A percentile compares a stretch with the other conserved stretches of the same genome.
These are phyloP conservation scores for Hylaeus volcanicus DNA, from an alignment of 1,140 invertebrate genomes.

Conservation along the genomic window DNA sequence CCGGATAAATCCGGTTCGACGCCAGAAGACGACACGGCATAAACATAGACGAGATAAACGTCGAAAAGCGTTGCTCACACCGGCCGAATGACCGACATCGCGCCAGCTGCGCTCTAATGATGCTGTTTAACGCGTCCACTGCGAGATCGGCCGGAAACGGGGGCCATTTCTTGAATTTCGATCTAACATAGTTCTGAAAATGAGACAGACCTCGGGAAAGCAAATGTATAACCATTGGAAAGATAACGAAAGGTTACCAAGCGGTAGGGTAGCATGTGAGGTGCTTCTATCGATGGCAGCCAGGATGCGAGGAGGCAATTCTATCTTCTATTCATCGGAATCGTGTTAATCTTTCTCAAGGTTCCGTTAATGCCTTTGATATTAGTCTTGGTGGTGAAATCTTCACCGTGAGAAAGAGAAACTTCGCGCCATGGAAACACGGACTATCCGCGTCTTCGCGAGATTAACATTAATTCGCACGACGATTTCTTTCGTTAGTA, in stretches of 20 bases:
- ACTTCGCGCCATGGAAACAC: neutral
- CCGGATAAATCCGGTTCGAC: constrained; percentile 73
- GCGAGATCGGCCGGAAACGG: too few relatives aligned
- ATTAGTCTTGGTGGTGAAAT: constrained; percentile 13
- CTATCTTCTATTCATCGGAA: too few relatives aligned
- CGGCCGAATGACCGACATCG: constrained; percentile 25
- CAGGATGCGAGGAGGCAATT: too few relatives aligned
- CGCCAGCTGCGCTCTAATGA: neutral
- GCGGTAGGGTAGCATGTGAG: too few relatives aligned
- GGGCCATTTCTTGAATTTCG: too few relatives aligned
- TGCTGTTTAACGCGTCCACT: too few relatives aligned
- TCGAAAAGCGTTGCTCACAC: constrained; percentile 47
- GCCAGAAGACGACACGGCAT: constrained; percentile 60
- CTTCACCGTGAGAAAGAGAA: constrained; percentile 21
- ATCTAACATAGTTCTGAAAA: too few relatives aligned
- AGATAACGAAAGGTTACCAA: too few relatives aligned
- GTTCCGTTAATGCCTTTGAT: neutral
- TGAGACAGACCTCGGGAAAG: too few relatives aligned
- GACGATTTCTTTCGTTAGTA: constrained; percentile 8
- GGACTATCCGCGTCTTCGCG: neutral
- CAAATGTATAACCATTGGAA: too few relatives aligned
- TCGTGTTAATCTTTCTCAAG: too few relatives aligned
- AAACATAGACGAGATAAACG: constrained; percentile 63
- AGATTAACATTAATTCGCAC: neutral
- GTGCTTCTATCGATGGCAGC: too few relatives aligned